phyloP scores from a whole-genome alignment of 2,888 invertebrate species.

The Aphelenchoides bicaudatus region DNA sequence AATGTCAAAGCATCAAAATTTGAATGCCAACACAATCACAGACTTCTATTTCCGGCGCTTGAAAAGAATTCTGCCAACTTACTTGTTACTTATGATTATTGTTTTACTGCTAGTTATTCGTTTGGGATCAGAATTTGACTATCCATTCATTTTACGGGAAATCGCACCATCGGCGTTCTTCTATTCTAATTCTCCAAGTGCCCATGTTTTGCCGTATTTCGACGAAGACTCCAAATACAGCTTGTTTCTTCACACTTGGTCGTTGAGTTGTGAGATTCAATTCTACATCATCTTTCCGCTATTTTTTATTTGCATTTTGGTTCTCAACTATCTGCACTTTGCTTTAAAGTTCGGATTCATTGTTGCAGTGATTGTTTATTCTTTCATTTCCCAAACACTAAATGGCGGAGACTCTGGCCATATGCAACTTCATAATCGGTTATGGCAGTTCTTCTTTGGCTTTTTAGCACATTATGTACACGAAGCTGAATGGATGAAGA shows the following conservation, averaged over 20 bases:
- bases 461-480: constrained; percentile 5
- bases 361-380: neutral
- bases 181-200: neutral
- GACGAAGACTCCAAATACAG: constrained; percentile 2
- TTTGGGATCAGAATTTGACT: neutral
- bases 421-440: neutral
- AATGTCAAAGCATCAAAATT: neutral
- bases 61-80: constrained; percentile 17
- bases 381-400: constrained; percentile 1
- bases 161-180: neutral
- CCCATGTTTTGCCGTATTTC: neutral
- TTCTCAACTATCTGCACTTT: neutral
- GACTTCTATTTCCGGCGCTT: constrained; percentile 17
- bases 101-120: neutral
- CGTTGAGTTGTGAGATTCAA: constrained; percentile 10
- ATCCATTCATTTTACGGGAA: neutral
- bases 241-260: constrained; percentile 16
- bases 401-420: constrained; percentile 1
- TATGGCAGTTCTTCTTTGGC: constrained; percentile 14
- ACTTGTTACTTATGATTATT: neutral
- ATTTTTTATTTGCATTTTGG: neutral
- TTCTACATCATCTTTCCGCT: constrained; percentile 10
- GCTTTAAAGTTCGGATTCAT: neutral
- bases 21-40: neutral
- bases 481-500: neutral